Evolutionary conservation across 2,888 invertebrate genomes (phyloP).

Genomic region (Hypsopygia costalis): DNA sequence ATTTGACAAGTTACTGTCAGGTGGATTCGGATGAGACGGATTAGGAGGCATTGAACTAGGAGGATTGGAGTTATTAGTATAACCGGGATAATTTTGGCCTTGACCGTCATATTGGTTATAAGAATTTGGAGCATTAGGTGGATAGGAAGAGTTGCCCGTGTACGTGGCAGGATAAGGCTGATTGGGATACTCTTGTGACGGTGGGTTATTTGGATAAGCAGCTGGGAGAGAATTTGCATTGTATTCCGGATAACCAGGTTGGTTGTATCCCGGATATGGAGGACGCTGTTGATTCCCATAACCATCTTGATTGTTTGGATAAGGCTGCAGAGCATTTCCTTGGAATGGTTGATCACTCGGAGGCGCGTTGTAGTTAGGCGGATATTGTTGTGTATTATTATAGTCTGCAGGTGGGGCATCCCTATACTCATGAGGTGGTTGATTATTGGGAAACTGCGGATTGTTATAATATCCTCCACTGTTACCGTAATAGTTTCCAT

Average conservation of each 20-base stretch:
- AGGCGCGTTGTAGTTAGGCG: conserved; percentile 50
- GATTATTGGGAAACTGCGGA: conserved; percentile 58
- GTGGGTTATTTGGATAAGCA: conserved; percentile 40
- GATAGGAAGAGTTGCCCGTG: conserved; percentile 40
- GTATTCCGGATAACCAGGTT: conserved; percentile 14
- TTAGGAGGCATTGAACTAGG: conserved; percentile 31
- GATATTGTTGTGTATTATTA: conserved; percentile 51
- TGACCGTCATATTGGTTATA: conserved; percentile 59
- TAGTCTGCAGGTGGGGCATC: conserved; percentile 40
- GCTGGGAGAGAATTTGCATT: conserved; percentile 22
- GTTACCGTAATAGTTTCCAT: conserved; percentile 62
- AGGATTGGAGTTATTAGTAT: conserved; percentile 35
- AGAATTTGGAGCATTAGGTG: conserved; percentile 35
- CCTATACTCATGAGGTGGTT: conserved; percentile 50
- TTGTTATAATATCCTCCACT: conserved; percentile 60
- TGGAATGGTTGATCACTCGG: conserved; percentile 47
- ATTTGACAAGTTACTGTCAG: conserved; percentile 25
- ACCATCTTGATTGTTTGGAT: conserved; percentile 50
- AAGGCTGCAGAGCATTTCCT: conserved; percentile 50
- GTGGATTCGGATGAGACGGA: conserved; percentile 19
- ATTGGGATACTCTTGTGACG: conserved; percentile 45
- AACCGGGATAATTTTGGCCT: conserved; percentile 49
- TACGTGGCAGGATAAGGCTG: conserved; percentile 52
- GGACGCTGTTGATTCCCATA: conserved; percentile 53
- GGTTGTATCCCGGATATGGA: conserved; percentile 44